Conservation (phyloP, 2,797 vertebrate species). For the Phataginus tricuspis region DNA sequence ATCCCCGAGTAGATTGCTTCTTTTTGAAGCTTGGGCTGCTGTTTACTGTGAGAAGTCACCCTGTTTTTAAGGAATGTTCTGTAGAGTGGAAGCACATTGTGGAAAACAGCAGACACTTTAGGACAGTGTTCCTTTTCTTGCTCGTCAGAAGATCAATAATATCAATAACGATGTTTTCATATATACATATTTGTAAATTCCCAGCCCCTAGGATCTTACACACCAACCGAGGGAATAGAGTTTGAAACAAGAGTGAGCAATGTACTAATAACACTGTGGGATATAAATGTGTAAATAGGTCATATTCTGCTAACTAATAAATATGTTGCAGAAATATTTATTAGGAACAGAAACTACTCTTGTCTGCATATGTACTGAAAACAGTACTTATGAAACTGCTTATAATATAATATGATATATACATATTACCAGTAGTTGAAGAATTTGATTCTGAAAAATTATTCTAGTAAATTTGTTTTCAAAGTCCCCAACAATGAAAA, state of each 20-base stretch:
- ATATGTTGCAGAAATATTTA: background rate
- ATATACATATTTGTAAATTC: background rate
- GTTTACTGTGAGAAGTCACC: background rate
- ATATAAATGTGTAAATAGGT: background rate
- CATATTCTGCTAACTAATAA: background rate
- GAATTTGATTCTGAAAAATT: constrained; percentile 18
- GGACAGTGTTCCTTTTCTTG: background rate
- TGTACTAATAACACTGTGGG: background rate
- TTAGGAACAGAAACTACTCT: background rate
- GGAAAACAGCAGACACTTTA: constrained; percentile 27
- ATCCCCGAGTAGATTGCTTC: background rate
- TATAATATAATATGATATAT: background rate
- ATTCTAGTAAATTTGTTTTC: background rate
- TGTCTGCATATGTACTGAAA: background rate
- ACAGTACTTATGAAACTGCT: background rate
- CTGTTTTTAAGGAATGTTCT: constrained; percentile 13
- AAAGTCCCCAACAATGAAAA: background rate
- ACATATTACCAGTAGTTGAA: background rate
- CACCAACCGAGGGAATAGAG: background rate
- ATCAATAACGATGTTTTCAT: background rate
- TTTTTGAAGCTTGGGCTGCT: background rate
- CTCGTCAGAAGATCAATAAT: background rate
- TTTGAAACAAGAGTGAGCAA: constrained; percentile 3
- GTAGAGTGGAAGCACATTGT: background rate
- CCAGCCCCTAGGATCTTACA: background rate